These are phyloP conservation scores for Salvator merianae DNA, from an alignment of 2,113 vertebrate species.

Conservation along the genomic window DNA sequence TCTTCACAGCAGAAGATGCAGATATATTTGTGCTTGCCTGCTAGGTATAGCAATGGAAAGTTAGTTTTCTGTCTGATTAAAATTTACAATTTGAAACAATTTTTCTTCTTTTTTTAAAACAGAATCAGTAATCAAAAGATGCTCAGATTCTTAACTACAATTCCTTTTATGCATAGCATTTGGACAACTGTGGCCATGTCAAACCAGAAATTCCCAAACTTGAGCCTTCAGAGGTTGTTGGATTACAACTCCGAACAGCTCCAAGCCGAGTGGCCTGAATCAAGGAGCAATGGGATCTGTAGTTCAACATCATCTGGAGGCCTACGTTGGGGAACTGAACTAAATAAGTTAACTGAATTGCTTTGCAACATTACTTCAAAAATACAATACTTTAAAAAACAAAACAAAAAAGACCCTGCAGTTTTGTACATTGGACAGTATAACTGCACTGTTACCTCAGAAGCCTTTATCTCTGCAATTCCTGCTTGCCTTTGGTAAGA, in stretches of 20 bases:
- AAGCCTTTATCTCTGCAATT: not conserved
- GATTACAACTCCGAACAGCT: no score
- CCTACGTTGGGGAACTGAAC: no score
- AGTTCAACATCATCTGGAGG: no score
- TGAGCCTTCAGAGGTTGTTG: no score
- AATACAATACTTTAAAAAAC: no score
- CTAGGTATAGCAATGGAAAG: not conserved
- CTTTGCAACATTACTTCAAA: no score
- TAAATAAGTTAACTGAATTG: no score
- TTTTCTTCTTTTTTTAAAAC: slow-evolving; percentile 16
- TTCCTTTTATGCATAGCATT: slow-evolving; percentile 11
- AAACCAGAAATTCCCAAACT: no score
- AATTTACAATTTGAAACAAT: slow-evolving; percentile 34
- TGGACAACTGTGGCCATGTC: no score
- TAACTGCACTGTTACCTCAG: not conserved
- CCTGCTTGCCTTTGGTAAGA: not conserved
- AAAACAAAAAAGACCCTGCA: no score
- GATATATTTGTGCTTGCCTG: slow-evolving; percentile 24
- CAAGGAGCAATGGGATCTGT: no score
- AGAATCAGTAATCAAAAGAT: slow-evolving; percentile 16
- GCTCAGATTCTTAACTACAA: slow-evolving; percentile 36
- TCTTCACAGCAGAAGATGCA: slow-evolving; percentile 30
- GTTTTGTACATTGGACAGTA: not conserved
- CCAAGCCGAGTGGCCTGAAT: no score
- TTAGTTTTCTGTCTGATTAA: slow-evolving; percentile 36